phyloP scores from a whole-genome alignment of 2,797 vertebrate genomes.

The Carcharodon carcharias region DNA sequence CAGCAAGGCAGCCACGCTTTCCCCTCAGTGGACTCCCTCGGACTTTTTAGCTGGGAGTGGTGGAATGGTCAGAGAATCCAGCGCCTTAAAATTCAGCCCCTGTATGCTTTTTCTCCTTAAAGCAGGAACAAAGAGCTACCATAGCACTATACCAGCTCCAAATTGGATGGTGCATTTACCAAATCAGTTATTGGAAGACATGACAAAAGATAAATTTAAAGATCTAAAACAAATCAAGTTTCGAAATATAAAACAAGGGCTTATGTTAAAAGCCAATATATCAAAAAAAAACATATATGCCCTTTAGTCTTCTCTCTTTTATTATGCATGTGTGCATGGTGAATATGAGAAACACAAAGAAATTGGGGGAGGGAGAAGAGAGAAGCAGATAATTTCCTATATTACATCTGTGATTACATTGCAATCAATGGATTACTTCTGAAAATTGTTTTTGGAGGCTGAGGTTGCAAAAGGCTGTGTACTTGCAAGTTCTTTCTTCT shows the following conservation, averaged over 20 bases:
- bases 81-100: no score
- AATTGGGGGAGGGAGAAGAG: neutral
- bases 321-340: neutral
- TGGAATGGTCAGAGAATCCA: no score
- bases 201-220: no score
- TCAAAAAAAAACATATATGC: neutral
- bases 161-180: neutral
- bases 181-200: neutral
- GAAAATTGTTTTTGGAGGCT: neutral
- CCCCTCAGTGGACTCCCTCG: no score
- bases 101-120: neutral
- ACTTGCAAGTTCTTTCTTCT: neutral
- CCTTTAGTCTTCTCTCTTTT: neutral
- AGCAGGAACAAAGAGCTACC: neutral
- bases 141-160: neutral
- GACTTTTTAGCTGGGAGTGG: no score
- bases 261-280: neutral
- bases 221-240: neutral
- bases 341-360: neutral
- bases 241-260: neutral
- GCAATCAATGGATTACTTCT: neutral
- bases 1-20: no score
- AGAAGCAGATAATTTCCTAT: neutral
- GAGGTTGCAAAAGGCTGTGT: neutral
- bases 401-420: neutral